Base-by-base conservation (phyloP, 1,140 invertebrate genomes). In the Drosophila ambigua region DNA sequence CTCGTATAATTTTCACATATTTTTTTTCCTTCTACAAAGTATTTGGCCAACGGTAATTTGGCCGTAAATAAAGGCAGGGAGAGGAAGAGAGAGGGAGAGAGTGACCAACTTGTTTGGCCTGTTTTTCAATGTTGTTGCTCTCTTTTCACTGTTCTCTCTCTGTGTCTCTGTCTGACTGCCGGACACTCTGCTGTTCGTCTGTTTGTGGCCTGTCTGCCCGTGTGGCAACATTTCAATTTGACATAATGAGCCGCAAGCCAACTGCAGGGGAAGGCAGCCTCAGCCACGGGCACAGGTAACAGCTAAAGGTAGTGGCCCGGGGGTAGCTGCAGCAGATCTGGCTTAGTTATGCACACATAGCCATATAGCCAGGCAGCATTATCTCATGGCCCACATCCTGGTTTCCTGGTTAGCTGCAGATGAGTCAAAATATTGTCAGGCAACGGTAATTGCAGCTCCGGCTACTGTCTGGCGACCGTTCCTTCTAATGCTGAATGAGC, bases 191-290 rank as follows among this genome's bases (percentile, higher is more conserved):
- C 11, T 45, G 44, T 20, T 20, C 50, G 11, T 63, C 59, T 53
- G 48, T 57, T 41, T 39, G 6, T 20, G 26, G 31, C 31, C 55
- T 64, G 61, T 58, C 44, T 64, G 54, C 41, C 60, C 55, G 72
- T 58, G 64, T 74, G 60, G 79, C 88, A 89, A 90, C 89, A 89
- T 90, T 87, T 90, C 90, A 90, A 88, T 81, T 85, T 90, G 88
- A 90, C 83, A 91, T 90, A 85, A 91, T 90, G 89, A 88, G 83
- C 68, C 63, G 73, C 66, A 60, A 77, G 45, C 44, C 28, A 24
- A 45, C 16, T 43, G 64, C 64, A 77, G 63, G 24, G 20, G 45
- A 5, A 50, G 6, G 35, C 23, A 23, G 2, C 35, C 8, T 49
- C 24, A 58, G n/a, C 3, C 23, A 20, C 13, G 16, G 16, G 16